A percentile compares a stretch with the other conserved stretches of the same genome.
These are phyloP conservation scores for Macrotis lagotis DNA, from an alignment of 2,113 vertebrate species.

Conservation along the genomic window DNA sequence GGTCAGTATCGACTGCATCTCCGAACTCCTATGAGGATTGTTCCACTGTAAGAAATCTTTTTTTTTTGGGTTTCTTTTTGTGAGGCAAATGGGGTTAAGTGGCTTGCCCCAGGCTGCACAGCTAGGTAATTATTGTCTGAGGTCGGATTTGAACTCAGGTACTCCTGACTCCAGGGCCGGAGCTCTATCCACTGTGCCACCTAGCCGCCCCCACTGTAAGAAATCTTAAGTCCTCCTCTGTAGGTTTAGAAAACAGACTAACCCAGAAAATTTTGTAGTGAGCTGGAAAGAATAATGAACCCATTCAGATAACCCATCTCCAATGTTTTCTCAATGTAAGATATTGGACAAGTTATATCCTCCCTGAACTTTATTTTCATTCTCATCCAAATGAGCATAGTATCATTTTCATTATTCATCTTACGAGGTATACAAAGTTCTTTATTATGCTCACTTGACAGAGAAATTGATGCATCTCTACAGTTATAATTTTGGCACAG, in stretches of 20 bases:
- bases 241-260: not conserved
- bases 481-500: not conserved
- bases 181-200: too few relatives aligned
- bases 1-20: conserved; percentile 65
- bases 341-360: not conserved
- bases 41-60: conserved; percentile 59
- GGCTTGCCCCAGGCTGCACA: too few relatives aligned
- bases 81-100: too few relatives aligned
- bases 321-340: not conserved
- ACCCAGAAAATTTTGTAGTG: not conserved
- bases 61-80: too few relatives aligned
- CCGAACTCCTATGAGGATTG: conserved; percentile 50
- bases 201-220: conserved; percentile 69
- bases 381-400: not conserved
- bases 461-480: conserved; percentile 6
- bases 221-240: not conserved
- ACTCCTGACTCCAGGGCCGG: too few relatives aligned
- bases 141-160: too few relatives aligned
- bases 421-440: not conserved
- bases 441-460: conserved; percentile 28
- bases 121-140: too few relatives aligned
- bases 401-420: not conserved
- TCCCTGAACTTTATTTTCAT: not conserved
- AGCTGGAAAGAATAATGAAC: not conserved
- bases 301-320: not conserved